A percentile compares a stretch with the other conserved stretches of the same genome.
Evolutionary conservation across 2,888 invertebrate genomes (phyloP).

Genomic region (Polia nebulosa): DNA sequence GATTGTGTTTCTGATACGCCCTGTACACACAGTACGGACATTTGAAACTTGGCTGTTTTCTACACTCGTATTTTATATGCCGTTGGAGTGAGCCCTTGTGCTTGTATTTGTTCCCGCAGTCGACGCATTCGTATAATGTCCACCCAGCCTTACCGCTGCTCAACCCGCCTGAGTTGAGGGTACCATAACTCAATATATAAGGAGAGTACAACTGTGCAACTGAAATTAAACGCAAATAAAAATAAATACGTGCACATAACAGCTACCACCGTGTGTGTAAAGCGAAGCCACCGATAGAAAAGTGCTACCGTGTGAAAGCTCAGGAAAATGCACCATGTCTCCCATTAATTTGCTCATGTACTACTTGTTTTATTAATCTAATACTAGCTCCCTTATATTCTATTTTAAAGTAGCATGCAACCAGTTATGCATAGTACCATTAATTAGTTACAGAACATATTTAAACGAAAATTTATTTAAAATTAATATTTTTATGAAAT

Average conservation of each 20-base stretch:
- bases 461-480: conserved; percentile 43
- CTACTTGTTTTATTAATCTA: conserved; percentile 76
- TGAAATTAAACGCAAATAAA: conserved; percentile 90
- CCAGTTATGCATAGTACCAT: conserved; percentile 71
- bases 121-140: conserved; percentile 92
- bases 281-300: conserved; percentile 85
- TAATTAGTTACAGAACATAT: conserved; percentile 65
- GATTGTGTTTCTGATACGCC: conserved; percentile 93
- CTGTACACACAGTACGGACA: conserved; percentile 93
- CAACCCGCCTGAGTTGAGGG: conserved; percentile 86
- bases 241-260: conserved; percentile 88
- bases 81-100: conserved; percentile 95
- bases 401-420: conserved; percentile 80
- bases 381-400: conserved; percentile 71
- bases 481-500: conserved; percentile 38
- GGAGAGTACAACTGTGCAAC: conserved; percentile 91
- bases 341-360: conserved; percentile 86
- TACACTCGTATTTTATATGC: conserved; percentile 95
- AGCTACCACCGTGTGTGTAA: conserved; percentile 83
- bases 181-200: conserved; percentile 90
- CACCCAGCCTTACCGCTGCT: conserved; percentile 86
- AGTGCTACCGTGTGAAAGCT: conserved; percentile 85
- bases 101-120: conserved; percentile 96
- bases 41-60: conserved; percentile 93
- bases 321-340: conserved; percentile 91